Evolutionary conservation across 2,113 vertebrate genomes (phyloP), one percentile per base, ranked within the genome.

Genomic region (Theristicus caerulescens): DNA sequence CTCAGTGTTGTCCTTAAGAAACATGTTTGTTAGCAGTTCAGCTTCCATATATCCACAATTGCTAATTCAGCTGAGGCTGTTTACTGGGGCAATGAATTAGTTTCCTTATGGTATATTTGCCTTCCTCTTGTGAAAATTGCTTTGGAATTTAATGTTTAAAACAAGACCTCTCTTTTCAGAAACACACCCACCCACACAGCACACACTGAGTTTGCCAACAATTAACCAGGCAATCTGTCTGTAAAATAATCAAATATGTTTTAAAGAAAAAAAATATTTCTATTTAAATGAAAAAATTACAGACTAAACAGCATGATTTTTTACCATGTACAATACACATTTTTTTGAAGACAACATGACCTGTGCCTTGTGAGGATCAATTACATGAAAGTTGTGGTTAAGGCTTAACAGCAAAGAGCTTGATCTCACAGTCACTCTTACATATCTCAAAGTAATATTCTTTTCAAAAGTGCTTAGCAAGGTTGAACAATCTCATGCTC

Each of bases 191-290:
- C 71, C 72, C 74, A 95, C 83, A 51, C 57, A 88, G 42, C 47
- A 16, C 55, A 36, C 51, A 9, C 25, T 9, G 59, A 94, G 86
- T 96, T 94, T 95, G 73, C 81, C 94, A 97, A 97, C 91, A 95
- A 94, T 80, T 93, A 94, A 73, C 51, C 15, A 92, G 62, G 84
- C 84, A 93, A 77, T 82, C 62, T 94, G 82, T 32, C 40, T 76
- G 61, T 57, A 79, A 79, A 94, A 82, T 42, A 69, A 47, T 46
- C 8, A 86, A 92, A 82, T 46, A n/a, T 21, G 27, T n/a, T 89
- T 57, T 19, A 62, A 74, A 57, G 14, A n/a, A 32, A 62, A 73
- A 46, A 22, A 31, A 2, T 11, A 1, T 7, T 81, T 64, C 26
- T 46, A 38, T 52, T 80, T 58, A 82, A 93, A 62, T 62, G 9